Base-by-base conservation (phyloP, 2,113 vertebrate species). In the Galeopterus variegatus region DNA sequence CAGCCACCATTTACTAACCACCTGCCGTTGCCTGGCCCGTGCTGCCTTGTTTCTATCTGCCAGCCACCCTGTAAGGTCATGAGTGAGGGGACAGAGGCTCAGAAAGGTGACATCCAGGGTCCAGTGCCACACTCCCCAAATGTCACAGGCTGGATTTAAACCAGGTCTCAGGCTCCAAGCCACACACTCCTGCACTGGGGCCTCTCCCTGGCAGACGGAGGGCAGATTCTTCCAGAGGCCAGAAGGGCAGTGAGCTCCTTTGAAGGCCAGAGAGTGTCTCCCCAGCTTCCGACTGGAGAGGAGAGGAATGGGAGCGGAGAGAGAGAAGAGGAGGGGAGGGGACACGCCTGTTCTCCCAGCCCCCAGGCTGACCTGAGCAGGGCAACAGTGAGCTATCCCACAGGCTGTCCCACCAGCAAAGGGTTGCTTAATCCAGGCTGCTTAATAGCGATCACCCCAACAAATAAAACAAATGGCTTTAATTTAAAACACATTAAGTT, bases 401-500 rank as follows among this genome's bases (percentile, higher is more conserved):
- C 41, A 41, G 41, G 41, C 41, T 41, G 17, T 64, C 73, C 85
- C 52, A 65, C 86, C 8, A 23, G 54, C 75, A 58, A 18, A 64
- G 33, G 65, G 73, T 33, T 33, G 48, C 84, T 73, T 93, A 88
- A 73, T 50, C 13, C 21, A 24, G 79, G 69, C 41, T 81, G 88
- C 77, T 90, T 33, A 88, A 60, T 79, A 84, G 58, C 88, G 86
- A 97, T 97, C 28, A 87, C 67, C 79, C 76, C 83, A 83, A 83
- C 50, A 95, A 95, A 93, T 87, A 89, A 92, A 95, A 81, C 93
- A 90, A 97, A 92, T 69, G 36, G 28, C 64, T 97, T 89, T 84
- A 23, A 96, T 94, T 95, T 93, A 89, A 62, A 97, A 69, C 67
- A 76, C 86, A 96, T 94, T 91, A 96, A 92, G 58, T 87, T 83